Evolutionary conservation across 2,888 invertebrate genomes (phyloP).

Genomic region (Carcina quercana): DNA sequence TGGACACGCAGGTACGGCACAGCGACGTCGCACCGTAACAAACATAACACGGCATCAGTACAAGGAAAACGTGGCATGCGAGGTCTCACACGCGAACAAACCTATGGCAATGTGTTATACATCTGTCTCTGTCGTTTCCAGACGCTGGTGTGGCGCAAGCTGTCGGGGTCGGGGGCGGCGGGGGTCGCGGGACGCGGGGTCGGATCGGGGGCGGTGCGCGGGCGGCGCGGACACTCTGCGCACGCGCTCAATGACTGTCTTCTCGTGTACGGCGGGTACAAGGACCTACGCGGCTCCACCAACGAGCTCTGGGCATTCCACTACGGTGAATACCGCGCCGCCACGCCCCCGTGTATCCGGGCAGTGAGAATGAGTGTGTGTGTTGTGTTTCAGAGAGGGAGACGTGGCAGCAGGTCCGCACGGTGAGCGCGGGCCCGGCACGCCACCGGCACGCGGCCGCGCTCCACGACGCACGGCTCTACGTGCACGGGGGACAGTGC

Average conservation of each 20-base stretch:
- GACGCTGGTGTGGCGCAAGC: slow-evolving; percentile 1
- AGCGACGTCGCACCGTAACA: too few relatives aligned
- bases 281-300: slow-evolving; percentile 88
- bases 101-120: neutral
- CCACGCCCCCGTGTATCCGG: too few relatives aligned
- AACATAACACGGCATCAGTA: too few relatives aligned
- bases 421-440: slow-evolving; percentile 70
- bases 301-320: slow-evolving; percentile 92
- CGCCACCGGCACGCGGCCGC: slow-evolving; percentile 91
- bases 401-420: slow-evolving; percentile 80
- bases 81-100: too few relatives aligned
- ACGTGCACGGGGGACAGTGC: slow-evolving; percentile 92
- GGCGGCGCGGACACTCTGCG: slow-evolving; percentile 88
- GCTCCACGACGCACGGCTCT: slow-evolving; percentile 84
- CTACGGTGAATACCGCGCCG: slow-evolving; percentile 81
- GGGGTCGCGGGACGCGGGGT: slow-evolving; percentile 50
- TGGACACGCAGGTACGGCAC: slow-evolving; percentile 80
- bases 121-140: neutral
- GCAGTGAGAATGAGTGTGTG: too few relatives aligned
- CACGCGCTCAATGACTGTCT: slow-evolving; percentile 85
- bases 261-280: slow-evolving; percentile 91
- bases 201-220: slow-evolving; percentile 75
- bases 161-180: slow-evolving; percentile 32
- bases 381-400: slow-evolving; percentile 77
- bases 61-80: too few relatives aligned